Evolutionary conservation across 2,888 invertebrate species (phyloP).

Genomic region (Schrankia costaestrigalis): DNA sequence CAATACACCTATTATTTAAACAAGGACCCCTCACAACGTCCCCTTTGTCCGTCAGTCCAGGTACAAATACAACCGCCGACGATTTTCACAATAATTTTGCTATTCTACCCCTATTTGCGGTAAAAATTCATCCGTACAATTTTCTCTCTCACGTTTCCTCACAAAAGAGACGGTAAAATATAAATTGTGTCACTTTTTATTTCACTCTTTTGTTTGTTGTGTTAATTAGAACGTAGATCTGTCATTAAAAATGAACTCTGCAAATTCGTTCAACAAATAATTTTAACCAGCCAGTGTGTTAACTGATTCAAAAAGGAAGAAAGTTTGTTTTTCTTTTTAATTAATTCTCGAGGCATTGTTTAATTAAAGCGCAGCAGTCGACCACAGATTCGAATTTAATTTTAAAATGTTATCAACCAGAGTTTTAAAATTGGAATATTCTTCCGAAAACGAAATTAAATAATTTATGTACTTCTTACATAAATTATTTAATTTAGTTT

Average conservation of each 20-base stretch:
- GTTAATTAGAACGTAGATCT: conserved; percentile 5
- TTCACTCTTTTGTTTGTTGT: conserved; percentile 5
- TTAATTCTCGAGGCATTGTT: too few relatives aligned
- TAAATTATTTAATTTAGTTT: too few relatives aligned
- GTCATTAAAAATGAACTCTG: conserved; percentile 1
- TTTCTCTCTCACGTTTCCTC: neutral
- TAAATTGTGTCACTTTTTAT: conserved; percentile 3
- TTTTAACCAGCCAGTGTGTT: too few relatives aligned
- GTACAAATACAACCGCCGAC: conserved; percentile 2
- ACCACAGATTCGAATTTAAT: too few relatives aligned
- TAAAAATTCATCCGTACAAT: neutral
- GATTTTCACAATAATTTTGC: conserved; percentile 2
- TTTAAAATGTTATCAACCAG: too few relatives aligned
- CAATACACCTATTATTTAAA: conserved; percentile 26
- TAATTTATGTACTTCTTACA: too few relatives aligned
- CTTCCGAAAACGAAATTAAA: too few relatives aligned
- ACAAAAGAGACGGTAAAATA: conserved; percentile 3
- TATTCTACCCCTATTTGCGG: neutral
- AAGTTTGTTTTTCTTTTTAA: too few relatives aligned
- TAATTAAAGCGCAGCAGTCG: too few relatives aligned
- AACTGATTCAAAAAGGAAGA: too few relatives aligned
- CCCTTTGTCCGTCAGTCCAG: conserved; percentile 13
- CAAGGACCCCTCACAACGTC: conserved; percentile 16
- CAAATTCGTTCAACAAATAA: too few relatives aligned
- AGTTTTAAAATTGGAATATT: too few relatives aligned